Evolutionary conservation across 2,797 vertebrate genomes (phyloP).

Genomic region (Diceros bicornis): DNA sequence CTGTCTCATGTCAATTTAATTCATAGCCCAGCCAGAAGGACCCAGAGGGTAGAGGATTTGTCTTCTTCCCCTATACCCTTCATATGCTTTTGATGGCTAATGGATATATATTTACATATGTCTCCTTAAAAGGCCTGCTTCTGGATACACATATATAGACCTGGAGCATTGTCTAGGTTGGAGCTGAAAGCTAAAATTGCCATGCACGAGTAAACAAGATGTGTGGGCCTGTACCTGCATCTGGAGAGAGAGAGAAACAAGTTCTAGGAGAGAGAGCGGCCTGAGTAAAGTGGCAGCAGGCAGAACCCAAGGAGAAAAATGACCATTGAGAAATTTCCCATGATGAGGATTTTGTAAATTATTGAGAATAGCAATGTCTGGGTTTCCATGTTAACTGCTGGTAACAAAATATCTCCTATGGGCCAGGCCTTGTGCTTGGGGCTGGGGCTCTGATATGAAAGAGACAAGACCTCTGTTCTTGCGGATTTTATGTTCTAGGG

Average conservation of each 20-base stretch:
- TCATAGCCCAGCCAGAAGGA: too few species aligned
- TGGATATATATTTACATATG: not conserved
- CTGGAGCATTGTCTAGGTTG: not conserved
- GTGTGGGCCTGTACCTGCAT: not conserved
- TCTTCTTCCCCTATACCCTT: not conserved
- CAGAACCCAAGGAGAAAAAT: not conserved
- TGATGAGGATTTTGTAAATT: not conserved
- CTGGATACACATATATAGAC: not conserved
- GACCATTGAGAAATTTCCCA: not conserved
- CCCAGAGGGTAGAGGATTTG: too few species aligned
- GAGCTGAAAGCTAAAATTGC: not conserved
- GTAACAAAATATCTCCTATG: not conserved
- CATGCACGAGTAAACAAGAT: not conserved
- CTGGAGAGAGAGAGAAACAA: not conserved
- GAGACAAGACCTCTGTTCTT: not conserved
- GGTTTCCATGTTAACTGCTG: not conserved
- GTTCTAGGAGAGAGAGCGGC: not conserved
- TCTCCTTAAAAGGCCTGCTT: not conserved
- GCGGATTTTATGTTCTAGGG: not conserved
- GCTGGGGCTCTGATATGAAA: not conserved
- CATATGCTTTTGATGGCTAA: not conserved
- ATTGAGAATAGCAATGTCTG: constrained; percentile 15
- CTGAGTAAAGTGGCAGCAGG: not conserved
- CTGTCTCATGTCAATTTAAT: too few species aligned
- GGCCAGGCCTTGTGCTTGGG: not conserved